These are phyloP conservation scores for Chaetodon trifasciatus DNA, from an alignment of 2,797 vertebrate genomes.

Conservation along the genomic window DNA sequence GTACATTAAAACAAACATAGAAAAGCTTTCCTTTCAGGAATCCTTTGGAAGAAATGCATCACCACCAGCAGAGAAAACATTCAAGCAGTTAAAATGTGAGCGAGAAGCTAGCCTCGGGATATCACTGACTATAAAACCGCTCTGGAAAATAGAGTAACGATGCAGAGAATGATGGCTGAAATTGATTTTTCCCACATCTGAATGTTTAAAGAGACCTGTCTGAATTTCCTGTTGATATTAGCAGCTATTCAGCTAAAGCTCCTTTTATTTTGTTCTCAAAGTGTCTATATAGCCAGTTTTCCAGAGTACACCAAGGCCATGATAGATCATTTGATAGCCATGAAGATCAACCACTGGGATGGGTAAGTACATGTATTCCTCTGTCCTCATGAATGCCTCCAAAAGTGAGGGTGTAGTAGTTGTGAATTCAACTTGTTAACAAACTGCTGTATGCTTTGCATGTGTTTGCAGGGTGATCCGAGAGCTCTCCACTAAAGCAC, in stretches of 20 bases:
- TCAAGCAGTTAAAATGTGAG: background rate
- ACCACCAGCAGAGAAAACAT: constrained; percentile 26
- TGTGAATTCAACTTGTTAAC: background rate
- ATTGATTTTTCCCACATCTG: background rate
- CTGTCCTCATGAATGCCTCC: background rate
- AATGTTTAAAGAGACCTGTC: background rate
- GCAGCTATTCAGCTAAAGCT: background rate
- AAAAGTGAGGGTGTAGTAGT: background rate
- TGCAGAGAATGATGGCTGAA: background rate
- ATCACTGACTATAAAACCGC: constrained; percentile 3
- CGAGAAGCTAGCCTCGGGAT: constrained; percentile 72
- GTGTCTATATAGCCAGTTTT: constrained; percentile 92
- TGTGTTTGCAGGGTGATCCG: constrained; percentile 87
- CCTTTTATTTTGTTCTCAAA: constrained; percentile 62
- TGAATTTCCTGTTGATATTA: background rate
- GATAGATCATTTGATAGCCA: constrained; percentile 93
- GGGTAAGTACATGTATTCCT: constrained; percentile 79
- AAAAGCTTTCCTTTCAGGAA: constrained; percentile 30
- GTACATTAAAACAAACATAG: background rate
- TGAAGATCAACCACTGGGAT: constrained; percentile 97
- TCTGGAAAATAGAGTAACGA: background rate
- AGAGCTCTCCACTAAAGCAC: constrained; percentile 90
- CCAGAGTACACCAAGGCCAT: constrained; percentile 93
- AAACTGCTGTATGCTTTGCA: background rate
- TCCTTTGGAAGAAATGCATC: constrained; percentile 28